Percentiles rank a stretch among this genome's conserved stretches.
Conservation (phyloP, 30 jellyfish, hydroid and myxozoan genomes). For the Aurelia sp. region DNA sequence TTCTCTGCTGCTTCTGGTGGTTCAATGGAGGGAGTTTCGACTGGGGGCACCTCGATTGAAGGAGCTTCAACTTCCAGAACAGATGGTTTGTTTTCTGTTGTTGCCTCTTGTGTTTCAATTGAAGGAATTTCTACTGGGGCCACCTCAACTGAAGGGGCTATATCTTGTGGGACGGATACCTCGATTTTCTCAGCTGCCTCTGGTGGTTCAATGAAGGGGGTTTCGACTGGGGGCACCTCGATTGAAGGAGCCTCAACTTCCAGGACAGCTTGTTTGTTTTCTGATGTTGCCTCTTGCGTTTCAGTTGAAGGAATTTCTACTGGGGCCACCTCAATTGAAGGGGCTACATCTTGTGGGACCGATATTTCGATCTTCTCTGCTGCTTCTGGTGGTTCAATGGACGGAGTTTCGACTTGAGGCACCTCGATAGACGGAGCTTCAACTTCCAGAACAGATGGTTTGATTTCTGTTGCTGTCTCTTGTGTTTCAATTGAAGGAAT, state of each 20-base stretch:
- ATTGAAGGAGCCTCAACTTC: not conserved
- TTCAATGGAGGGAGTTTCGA: no score
- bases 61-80: not conserved
- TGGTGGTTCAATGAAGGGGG: constrained; percentile 1
- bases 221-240: constrained; percentile 10
- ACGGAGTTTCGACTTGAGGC: not conserved
- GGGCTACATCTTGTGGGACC: no score
- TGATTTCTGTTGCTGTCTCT: not conserved
- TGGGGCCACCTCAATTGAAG: no score
- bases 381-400: no score
- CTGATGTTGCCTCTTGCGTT: not conserved
- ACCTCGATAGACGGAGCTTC: not conserved
- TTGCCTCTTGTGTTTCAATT: not conserved
- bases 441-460: not conserved
- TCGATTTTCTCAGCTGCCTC: not conserved
- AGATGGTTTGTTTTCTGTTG: not conserved
- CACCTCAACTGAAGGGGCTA: not conserved
- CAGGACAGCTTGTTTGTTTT: not conserved
- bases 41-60: no score
- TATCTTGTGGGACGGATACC: not conserved
- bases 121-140: not conserved
- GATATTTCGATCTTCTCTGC: no score
- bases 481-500: constrained; percentile 5
- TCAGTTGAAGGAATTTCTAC: no score
- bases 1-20: no score